phyloP scores from a whole-genome alignment of 1,140 invertebrate species.

The Heliconius hewitsoni region DNA sequence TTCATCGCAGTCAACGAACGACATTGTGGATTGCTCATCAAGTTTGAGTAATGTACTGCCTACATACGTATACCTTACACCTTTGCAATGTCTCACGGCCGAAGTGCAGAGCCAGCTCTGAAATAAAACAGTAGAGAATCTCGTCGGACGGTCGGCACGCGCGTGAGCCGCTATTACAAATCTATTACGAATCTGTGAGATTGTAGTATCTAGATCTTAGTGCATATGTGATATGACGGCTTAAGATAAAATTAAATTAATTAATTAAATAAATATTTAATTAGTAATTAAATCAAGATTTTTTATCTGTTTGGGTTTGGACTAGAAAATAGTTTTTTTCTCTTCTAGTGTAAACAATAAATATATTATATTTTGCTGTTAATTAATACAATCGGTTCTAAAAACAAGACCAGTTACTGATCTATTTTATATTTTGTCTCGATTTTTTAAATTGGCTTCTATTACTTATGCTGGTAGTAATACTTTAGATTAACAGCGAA shows the following conservation, averaged over 20 bases:
- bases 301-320: neutral
- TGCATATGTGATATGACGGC: constrained; percentile 17
- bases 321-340: neutral
- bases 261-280: too few species aligned
- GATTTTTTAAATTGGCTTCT: constrained; percentile 48
- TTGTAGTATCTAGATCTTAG: constrained; percentile 47
- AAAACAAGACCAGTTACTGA: constrained; percentile 54
- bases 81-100: constrained; percentile 74
- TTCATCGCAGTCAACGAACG: constrained; percentile 59
- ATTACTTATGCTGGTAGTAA: constrained; percentile 27
- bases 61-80: constrained; percentile 50
- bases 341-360: neutral
- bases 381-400: constrained; percentile 66
- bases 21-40: constrained; percentile 64
- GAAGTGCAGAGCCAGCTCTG: constrained; percentile 61
- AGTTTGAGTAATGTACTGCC: constrained; percentile 49
- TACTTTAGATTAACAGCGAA: constrained; percentile 24
- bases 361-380: constrained; percentile 35
- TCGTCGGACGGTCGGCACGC: constrained; percentile 58
- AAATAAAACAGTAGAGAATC: constrained; percentile 78
- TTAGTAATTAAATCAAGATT: too few species aligned
- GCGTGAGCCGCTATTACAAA: constrained; percentile 54
- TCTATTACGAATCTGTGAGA: constrained; percentile 53
- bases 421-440: constrained; percentile 48
- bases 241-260: too few species aligned